Base-by-base conservation (phyloP, 1,140 invertebrate genomes). In the Drosophila trapezifrons region DNA sequence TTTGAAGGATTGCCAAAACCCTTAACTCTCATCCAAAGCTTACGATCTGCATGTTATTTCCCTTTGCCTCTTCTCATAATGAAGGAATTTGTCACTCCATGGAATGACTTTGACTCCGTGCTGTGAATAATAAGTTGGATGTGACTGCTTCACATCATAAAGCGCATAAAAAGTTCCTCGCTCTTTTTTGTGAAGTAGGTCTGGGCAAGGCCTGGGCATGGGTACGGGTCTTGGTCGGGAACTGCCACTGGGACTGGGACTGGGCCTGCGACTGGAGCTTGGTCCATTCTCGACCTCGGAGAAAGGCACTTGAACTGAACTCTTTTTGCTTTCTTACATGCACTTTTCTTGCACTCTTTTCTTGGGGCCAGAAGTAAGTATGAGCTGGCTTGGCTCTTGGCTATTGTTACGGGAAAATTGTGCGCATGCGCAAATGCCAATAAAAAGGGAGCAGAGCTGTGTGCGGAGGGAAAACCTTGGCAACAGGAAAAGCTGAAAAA, bases 401-500 rank as follows among this genome's bases (percentile, higher is more conserved):
- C 49, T 54, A 78, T 80, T 80, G 76, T 89, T 89, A 58, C 82
- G 85, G 85, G 84, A 89, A 87, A 89, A 80, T 80, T 56, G 84
- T 89, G 84, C 80, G 83, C 84, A 89, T 80, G 86, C 84, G 84
- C 80, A 89, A 80, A 87, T 84, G 83, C 79, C 64, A 80, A 65
- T 78, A 73, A 54, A 64, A 75, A 57, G 38, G 65, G 75, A 32
- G 74, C 78, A 63, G 42, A 46, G 56, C 22, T 4, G 22, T 5
- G 3, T 25, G 47, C 35, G 37, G 59, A 32, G 49, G 54, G 54
- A 56, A 79, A 76, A 66, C 54, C 70, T 63, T 62, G 55, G 55
- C 25, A 60, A 51, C 45, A 64, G 65, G 70, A 76, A 59, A 54
- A 37, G 32, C 51, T 37, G 77, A 76, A 71, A 63, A 76, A 60